phyloP scores from a whole-genome alignment of 1,140 invertebrate species.

The Antheraea mylitta region DNA sequence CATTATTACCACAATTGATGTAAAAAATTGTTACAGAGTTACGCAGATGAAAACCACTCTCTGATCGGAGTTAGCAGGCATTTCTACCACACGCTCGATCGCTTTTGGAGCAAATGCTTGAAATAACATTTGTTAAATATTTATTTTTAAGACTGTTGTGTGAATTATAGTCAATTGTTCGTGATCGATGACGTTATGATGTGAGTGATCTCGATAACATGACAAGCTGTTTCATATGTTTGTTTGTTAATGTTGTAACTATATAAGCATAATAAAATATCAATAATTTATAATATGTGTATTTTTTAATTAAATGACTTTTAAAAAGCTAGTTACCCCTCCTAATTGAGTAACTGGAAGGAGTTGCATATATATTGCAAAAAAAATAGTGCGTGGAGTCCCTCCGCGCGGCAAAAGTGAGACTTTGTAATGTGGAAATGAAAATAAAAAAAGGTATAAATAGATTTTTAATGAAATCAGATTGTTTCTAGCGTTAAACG shows the following conservation, averaged over 20 bases:
- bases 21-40: constrained; percentile 85
- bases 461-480: too few species aligned
- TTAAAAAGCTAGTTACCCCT: too few species aligned
- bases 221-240: background rate
- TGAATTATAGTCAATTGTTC: constrained; percentile 1
- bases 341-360: too few species aligned
- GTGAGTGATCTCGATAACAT: background rate
- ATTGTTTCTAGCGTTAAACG: too few species aligned
- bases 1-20: too few species aligned
- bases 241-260: background rate
- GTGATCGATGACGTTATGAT: background rate
- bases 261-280: constrained; percentile 2
- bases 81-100: constrained; percentile 93
- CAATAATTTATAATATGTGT: background rate
- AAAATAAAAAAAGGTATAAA: too few species aligned
- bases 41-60: constrained; percentile 95
- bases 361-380: too few species aligned
- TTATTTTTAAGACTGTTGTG: constrained; percentile 11
- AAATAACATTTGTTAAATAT: constrained; percentile 19
- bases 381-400: too few species aligned
- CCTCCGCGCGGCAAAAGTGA: too few species aligned
- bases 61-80: constrained; percentile 88
- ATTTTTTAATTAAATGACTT: too few species aligned
- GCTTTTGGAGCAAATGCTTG: constrained; percentile 92
- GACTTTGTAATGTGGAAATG: too few species aligned